Conservation (phyloP, 2,797 vertebrate species). For the Apodemus agrarius region DNA sequence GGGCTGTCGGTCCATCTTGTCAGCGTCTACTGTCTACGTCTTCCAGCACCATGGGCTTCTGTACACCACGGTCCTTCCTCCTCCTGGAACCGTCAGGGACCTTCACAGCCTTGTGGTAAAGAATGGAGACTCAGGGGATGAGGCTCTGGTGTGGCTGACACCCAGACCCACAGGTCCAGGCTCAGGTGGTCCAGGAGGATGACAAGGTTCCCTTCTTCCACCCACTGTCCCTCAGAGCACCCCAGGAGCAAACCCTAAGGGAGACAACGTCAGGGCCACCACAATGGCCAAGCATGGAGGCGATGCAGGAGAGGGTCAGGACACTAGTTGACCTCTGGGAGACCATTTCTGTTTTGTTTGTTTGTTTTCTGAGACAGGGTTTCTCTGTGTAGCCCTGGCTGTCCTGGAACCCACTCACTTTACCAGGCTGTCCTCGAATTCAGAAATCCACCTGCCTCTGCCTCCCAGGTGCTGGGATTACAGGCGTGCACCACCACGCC, state of each 20-base stretch:
- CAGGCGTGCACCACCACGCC: too few species aligned
- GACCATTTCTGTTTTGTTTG: too few species aligned
- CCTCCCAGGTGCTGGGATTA: too few species aligned
- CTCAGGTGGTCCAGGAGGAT: not conserved
- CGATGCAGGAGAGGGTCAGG: fast-evolving
- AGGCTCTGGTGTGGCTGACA: not conserved
- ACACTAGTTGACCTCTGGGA: not conserved
- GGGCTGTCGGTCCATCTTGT: not conserved
- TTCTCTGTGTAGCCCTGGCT: too few species aligned
- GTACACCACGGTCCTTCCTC: too few species aligned
- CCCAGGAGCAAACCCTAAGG: not conserved
- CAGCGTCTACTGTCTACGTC: fast-evolving
- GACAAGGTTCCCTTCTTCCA: not conserved
- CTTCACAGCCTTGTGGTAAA: not conserved
- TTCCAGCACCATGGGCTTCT: fast-evolving
- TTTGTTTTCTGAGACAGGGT: too few species aligned
- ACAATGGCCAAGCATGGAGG: fast-evolving
- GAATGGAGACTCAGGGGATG: fast-evolving
- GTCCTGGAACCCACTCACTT: too few species aligned
- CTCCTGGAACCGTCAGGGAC: too few species aligned
- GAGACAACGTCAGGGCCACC: too few species aligned
- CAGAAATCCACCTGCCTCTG: too few species aligned
- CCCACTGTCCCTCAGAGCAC: not conserved
- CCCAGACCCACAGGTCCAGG: fast-evolving
- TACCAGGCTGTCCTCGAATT: too few species aligned